phyloP scores from a whole-genome alignment of 2,113 vertebrate genomes.

The Lampris incognitus region DNA sequence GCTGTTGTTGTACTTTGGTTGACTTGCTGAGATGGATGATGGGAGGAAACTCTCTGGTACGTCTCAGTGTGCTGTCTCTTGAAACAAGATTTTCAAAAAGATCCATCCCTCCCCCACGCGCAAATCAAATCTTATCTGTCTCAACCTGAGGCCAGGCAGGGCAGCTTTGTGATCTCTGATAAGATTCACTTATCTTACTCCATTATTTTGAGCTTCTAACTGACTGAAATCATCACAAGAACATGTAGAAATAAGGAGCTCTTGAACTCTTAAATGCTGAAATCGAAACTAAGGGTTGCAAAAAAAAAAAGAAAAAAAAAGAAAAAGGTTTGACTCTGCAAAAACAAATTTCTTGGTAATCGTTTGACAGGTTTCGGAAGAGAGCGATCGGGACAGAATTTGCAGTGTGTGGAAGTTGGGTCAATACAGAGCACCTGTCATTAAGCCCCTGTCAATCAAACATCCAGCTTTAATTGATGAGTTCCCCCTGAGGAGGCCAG shows the following conservation, averaged over 20 bases:
- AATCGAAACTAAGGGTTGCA: conserved; percentile 14
- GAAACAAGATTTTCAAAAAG: conserved; percentile 52
- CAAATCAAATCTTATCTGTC: conserved; percentile 63
- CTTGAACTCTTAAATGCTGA: conserved; percentile 14
- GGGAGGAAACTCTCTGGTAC: conserved; percentile 56
- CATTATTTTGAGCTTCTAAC: conserved; percentile 46
- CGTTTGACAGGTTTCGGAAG: conserved; percentile 72
- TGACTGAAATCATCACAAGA: conserved; percentile 49
- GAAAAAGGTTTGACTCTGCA: conserved; percentile 19
- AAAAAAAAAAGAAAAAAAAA: not conserved
- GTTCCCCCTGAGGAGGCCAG: conserved; percentile 69
- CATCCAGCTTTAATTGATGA: conserved; percentile 83
- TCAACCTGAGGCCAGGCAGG: conserved; percentile 46
- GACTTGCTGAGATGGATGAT: conserved; percentile 62
- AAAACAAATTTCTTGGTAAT: conserved; percentile 51
- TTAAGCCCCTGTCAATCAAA: conserved; percentile 83
- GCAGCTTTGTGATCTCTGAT: conserved; percentile 56
- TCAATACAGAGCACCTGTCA: conserved; percentile 82
- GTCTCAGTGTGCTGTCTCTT: conserved; percentile 47
- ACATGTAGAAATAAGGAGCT: conserved; percentile 15
- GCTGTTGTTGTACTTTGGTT: conserved; percentile 66
- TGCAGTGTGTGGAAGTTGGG: conserved; percentile 73
- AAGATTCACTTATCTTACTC: conserved; percentile 57
- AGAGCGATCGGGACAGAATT: conserved; percentile 68
- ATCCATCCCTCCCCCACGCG: conserved; percentile 34